A percentile compares a stretch with the other conserved stretches of the same genome.
Conservation (phyloP, 1,140 invertebrate species). For the Antheraea pernyi region DNA sequence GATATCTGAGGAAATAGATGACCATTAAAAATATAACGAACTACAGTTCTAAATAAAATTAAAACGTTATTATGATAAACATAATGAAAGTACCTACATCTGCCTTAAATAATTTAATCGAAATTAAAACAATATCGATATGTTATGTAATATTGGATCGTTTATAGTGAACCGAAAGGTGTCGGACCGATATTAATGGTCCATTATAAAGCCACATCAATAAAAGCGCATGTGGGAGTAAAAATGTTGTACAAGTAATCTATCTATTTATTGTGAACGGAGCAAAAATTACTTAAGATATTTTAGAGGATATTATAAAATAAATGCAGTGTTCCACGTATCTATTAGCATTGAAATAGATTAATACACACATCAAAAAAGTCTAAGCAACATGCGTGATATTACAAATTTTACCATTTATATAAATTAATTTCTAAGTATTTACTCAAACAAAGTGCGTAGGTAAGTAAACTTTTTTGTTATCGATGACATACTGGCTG, state of each 20-base stretch:
- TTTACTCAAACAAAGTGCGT: too few species aligned
- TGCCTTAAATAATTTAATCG: background rate
- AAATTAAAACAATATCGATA: conserved; percentile 3
- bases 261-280: conserved; percentile 17
- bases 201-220: conserved; percentile 20
- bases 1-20: too few species aligned
- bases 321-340: too few species aligned
- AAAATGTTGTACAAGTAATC: conserved; percentile 10
- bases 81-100: background rate
- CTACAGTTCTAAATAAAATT: background rate
- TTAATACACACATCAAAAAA: too few species aligned
- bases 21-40: background rate
- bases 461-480: too few species aligned
- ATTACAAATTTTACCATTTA: too few species aligned
- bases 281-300: background rate
- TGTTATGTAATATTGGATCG: conserved; percentile 15
- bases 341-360: too few species aligned
- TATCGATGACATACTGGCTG: too few species aligned
- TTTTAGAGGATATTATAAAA: background rate
- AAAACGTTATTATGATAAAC: background rate
- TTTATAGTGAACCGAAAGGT: conserved; percentile 20
- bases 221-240: conserved; percentile 17
- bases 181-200: conserved; percentile 26
- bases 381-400: too few species aligned
- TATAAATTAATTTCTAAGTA: too few species aligned